These are phyloP conservation scores for Lepus townsendii DNA, from an alignment of 2,797 vertebrate species.

Conservation along the genomic window DNA sequence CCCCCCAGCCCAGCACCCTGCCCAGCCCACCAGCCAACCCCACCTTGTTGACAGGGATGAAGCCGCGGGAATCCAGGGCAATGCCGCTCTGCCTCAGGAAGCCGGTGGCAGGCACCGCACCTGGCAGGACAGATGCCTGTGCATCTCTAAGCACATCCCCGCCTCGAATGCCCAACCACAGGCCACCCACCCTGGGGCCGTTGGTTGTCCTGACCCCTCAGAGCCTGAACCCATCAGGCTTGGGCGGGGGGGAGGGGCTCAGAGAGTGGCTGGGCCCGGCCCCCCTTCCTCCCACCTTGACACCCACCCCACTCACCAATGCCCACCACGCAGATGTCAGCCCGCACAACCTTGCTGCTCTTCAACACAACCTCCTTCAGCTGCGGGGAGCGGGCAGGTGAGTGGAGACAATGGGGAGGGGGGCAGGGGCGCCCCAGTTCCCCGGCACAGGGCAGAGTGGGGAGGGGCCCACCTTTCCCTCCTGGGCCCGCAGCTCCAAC, in stretches of 20 bases:
- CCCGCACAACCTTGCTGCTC: conserved; percentile 97
- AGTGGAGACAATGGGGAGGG: background rate
- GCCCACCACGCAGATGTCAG: conserved; percentile 97
- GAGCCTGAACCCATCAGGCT: too few relatives aligned
- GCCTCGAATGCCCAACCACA: background rate
- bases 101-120: conserved; percentile 94
- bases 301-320: conserved; percentile 91
- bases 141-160: background rate
- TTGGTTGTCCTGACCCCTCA: background rate
- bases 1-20: too few relatives aligned
- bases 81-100: conserved; percentile 97
- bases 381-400: conserved; percentile 84
- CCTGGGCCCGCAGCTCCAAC: conserved; percentile 96
- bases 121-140: conserved; percentile 84
- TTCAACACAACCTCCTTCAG: conserved; percentile 98
- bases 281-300: too few relatives aligned
- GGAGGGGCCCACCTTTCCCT: conserved; percentile 94
- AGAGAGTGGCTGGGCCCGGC: background rate
- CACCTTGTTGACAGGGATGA: conserved; percentile 98
- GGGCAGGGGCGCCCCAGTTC: too few relatives aligned
- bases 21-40: background rate
- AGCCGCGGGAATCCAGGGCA: conserved; percentile 96
- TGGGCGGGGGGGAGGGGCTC: background rate
- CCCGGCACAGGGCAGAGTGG: background rate
- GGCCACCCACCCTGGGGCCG: background rate